Percentiles rank a stretch among this genome's conserved stretches.
phyloP scores from a whole-genome alignment of 2,113 vertebrate species.

The Austrofundulus limnaeus region DNA sequence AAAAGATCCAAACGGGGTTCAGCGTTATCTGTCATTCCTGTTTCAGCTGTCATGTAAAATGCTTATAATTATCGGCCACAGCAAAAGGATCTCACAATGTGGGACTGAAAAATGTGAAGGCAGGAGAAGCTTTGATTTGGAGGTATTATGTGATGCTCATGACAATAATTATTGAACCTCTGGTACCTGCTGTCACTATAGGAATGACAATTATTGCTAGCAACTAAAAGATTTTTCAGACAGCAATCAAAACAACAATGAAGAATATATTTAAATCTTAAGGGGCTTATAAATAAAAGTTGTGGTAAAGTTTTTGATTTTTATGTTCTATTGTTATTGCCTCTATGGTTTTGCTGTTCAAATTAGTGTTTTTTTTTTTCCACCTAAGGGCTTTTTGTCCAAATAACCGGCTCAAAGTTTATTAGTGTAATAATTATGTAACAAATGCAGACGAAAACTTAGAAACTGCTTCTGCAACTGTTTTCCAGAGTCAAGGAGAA shows the following conservation, averaged over 20 bases:
- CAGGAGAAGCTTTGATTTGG: constrained; percentile 4
- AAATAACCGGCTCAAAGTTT: not conserved
- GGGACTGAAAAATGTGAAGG: constrained; percentile 13
- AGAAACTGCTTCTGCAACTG: not conserved
- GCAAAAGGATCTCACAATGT: constrained; percentile 12
- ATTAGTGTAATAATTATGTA: not conserved
- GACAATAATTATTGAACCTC: constrained; percentile 20
- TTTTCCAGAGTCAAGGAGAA: not conserved
- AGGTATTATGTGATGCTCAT: constrained; percentile 14
- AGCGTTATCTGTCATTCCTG: constrained; percentile 36
- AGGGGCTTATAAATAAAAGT: not conserved
- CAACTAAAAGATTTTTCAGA: constrained; percentile 2
- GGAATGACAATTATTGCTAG: constrained; percentile 10
- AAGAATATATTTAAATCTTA: not conserved
- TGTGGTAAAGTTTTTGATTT: not conserved
- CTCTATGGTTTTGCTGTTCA: not conserved
- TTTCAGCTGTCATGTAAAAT: constrained; percentile 24
- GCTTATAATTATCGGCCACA: constrained; percentile 34
- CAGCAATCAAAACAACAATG: not conserved
- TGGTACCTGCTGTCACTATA: not conserved
- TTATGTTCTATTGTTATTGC: not conserved
- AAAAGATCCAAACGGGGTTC: constrained; percentile 38
- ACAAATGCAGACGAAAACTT: not conserved
- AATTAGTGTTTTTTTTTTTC: constrained; percentile 8
- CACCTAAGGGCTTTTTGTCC: not conserved